These are phyloP conservation scores for Mesorhabditis belari DNA, from an alignment of 2,888 invertebrate species.

Conservation along the genomic window DNA sequence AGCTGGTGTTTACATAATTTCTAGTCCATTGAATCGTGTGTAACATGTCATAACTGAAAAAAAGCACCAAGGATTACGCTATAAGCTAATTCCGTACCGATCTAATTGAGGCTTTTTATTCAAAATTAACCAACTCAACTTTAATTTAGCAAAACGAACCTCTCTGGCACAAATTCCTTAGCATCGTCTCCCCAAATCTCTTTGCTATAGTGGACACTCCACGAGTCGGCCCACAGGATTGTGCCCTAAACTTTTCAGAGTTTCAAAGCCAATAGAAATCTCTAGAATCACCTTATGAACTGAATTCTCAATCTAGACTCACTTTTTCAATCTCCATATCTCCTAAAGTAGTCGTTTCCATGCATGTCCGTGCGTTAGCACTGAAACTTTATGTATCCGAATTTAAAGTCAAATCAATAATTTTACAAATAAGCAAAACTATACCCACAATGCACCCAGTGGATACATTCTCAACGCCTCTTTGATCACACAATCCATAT, in stretches of 20 bases:
- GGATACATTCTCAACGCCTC: constrained; percentile 42
- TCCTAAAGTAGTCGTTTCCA: constrained; percentile 31
- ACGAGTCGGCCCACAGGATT: constrained; percentile 33
- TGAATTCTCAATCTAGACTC: too few species aligned
- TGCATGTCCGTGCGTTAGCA: constrained; percentile 30
- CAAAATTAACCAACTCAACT: too few species aligned
- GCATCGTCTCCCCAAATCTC: constrained; percentile 47
- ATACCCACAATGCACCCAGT: constrained; percentile 34
- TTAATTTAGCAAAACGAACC: too few species aligned
- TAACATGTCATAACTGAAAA: too few species aligned
- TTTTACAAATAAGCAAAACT: neutral
- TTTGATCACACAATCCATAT: constrained; percentile 39
- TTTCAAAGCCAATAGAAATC: too few species aligned
- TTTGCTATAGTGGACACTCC: constrained; percentile 33
- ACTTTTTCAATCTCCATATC: constrained; percentile 24
- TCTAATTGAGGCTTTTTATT: too few species aligned
- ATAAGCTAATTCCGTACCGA: too few species aligned
- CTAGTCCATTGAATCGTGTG: too few species aligned
- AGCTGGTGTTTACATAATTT: too few species aligned
- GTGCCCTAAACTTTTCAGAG: too few species aligned
- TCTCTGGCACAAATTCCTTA: constrained; percentile 41
- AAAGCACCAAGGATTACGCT: too few species aligned
- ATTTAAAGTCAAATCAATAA: neutral
- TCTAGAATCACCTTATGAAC: too few species aligned
- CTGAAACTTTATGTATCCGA: constrained; percentile 16